phyloP scores from a whole-genome alignment of 2,113 vertebrate species.

The Silurus glanis region DNA sequence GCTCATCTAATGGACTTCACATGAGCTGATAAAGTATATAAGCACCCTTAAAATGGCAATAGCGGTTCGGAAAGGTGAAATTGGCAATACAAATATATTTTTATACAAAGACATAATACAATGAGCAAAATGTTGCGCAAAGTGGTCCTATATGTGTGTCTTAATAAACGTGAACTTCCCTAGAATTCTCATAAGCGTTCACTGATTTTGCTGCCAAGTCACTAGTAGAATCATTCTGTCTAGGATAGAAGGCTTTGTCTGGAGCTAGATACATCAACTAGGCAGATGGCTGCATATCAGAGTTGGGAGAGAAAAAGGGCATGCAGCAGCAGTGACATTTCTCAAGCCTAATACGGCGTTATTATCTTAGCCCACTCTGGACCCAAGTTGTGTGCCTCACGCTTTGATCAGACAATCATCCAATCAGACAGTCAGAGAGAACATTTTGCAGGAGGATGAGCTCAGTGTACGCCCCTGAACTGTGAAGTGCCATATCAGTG shows the following conservation, averaged over 20 bases:
- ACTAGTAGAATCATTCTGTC: not conserved
- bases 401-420: constrained; percentile 18
- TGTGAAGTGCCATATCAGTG: constrained; percentile 7
- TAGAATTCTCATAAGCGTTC: not conserved
- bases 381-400: not conserved
- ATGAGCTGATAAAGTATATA: not conserved
- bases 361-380: constrained; percentile 5
- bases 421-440: constrained; percentile 1
- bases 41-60: not conserved
- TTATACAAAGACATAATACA: not conserved
- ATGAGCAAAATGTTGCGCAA: not conserved
- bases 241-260: not conserved
- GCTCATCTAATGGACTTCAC: not conserved
- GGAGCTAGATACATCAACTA: not conserved
- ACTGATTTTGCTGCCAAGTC: not conserved
- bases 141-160: not conserved
- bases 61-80: not conserved
- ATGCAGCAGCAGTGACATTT: constrained; percentile 35
- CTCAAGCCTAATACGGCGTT: not conserved
- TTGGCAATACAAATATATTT: not conserved
- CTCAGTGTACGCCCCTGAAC: not conserved
- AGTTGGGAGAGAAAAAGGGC: not conserved
- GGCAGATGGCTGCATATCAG: not conserved
- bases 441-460: constrained; percentile 9
- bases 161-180: not conserved